Conservation (phyloP, 1,140 invertebrate species). For the Potamilus streckersoni region DNA sequence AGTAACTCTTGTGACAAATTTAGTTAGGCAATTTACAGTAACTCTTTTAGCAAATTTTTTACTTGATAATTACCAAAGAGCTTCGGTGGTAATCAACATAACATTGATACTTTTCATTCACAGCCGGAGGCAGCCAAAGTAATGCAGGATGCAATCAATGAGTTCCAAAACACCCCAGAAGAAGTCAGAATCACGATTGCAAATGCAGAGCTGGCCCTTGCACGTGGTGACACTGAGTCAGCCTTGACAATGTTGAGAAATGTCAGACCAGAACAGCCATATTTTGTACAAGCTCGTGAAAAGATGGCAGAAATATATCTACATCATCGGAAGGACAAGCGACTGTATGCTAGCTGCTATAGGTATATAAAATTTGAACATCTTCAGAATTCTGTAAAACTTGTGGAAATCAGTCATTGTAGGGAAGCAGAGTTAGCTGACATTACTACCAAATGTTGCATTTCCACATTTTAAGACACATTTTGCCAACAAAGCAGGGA, state of each 20-base stretch:
- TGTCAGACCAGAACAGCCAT: conserved; percentile 82
- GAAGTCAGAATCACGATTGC: conserved; percentile 86
- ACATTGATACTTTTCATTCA: conserved; percentile 6
- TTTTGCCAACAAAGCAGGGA: too few relatives aligned
- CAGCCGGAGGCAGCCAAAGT: conserved; percentile 82
- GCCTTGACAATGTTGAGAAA: conserved; percentile 84
- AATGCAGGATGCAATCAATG: conserved; percentile 85
- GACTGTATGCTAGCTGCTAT: conserved; percentile 74
- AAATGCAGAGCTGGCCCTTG: conserved; percentile 84
- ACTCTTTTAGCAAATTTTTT: too few relatives aligned
- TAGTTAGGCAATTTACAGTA: too few relatives aligned
- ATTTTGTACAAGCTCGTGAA: conserved; percentile 87
- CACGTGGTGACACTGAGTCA: conserved; percentile 83
- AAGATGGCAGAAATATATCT: conserved; percentile 94
- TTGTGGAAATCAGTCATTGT: too few relatives aligned
- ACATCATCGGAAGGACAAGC: conserved; percentile 85
- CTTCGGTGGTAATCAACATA: too few relatives aligned
- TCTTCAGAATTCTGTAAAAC: too few relatives aligned
- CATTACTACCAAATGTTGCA: too few relatives aligned
- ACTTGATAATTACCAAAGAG: too few relatives aligned
- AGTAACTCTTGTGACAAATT: too few relatives aligned
- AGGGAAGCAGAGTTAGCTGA: too few relatives aligned
- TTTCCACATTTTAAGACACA: too few relatives aligned
- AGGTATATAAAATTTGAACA: conserved; percentile 55
- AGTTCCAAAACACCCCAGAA: conserved; percentile 82